Evolutionary conservation across 2,797 vertebrate genomes (phyloP), one percentile per base, ranked within the genome.

Genomic region (Cossypha polioptera): DNA sequence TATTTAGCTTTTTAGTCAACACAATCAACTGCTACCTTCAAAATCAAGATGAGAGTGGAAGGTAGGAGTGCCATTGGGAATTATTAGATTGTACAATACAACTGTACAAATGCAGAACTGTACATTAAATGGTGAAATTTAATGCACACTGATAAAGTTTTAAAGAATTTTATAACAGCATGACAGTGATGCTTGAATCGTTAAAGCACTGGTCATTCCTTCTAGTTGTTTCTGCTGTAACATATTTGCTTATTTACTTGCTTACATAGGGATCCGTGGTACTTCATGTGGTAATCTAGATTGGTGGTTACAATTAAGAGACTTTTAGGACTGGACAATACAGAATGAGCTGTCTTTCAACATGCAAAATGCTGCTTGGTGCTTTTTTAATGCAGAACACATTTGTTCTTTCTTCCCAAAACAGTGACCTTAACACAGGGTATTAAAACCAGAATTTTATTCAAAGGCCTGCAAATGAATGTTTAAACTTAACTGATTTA

Each of bases 1-100:
- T 99, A 84, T 99, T 99, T 96, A 98, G 99, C 97, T 98, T 99
- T 96, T 95, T 99, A 96, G 98, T 99, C 94, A 99, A 99, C 95
- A 96, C 97, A 40, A 96, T 98, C 92, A 99, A 99, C 71, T 97
- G 97, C 75, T 98, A 98, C 97, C 98, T 99, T 68, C 98, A 99
- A 86, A 97, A 98, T 92, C 98, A 98, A 57, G 98, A 98, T 10
- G 98, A 99, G 25, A 97, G 78, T 94, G 86, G 89, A 54, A 98
- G 99, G 99, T 99, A 98, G 83, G 97, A 72, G 17, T 19, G 7
- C 55, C 8, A 3, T 62, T 16, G 10, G 63, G 61, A 17, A 19
- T 28, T 47, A 7, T 22, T 14, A 33, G 15, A 5, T 29, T 53
- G 33, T 91, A 36, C 15, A 33, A 26, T 83, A 11, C 55, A 20